Base-by-base conservation (phyloP, 2,888 invertebrate species). In the Panorpa germanica region DNA sequence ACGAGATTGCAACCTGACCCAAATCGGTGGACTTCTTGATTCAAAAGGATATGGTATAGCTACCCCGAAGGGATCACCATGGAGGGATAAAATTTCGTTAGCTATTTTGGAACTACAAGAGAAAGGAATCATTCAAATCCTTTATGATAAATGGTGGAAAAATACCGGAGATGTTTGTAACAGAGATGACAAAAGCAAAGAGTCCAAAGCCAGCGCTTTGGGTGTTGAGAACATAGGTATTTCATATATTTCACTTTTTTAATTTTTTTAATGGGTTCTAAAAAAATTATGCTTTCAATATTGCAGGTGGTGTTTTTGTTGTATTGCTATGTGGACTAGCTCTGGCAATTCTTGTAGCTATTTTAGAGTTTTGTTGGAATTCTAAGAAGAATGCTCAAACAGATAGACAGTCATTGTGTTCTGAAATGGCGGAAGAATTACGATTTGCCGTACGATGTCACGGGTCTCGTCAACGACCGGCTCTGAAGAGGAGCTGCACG, bases 101-200 rank as follows among this genome's bases (percentile, higher is more conserved):
- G 90, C 91, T 2, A 91, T 95, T 43, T 59, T 96, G 16, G 88
- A 93, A 46, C 67, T 96, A 3, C 91, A 93, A 44, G 95, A 96
- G 52, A 86, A 86, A 45, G 93, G 93, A 1, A 77, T 77, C 25
- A 83, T 88, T 39, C 86, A 88, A 57, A 81, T 85, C 40, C 56
- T 93, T 32, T 91, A 93, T 50, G 91, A 90, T 48, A 93, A 90
- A 50, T 96, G 95, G 95, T 96, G 95, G 95, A 88, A 91, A 57
- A 86, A 88, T 46, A 85, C 86, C 0, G 88, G 88, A 0, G 83
- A 86, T 43, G 81, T 81, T 1, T 90, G 90, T 48, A 82, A 78
- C 42, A 61, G 86, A 30, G 82, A 88, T 40, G 78, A 80, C 43
- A 76, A 76, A 47, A 81, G 77, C 41, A 90, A 81, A 43, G 88